Evolutionary conservation across 2,113 vertebrate species (phyloP).

Genomic region (Anarrhichthys ocellatus): DNA sequence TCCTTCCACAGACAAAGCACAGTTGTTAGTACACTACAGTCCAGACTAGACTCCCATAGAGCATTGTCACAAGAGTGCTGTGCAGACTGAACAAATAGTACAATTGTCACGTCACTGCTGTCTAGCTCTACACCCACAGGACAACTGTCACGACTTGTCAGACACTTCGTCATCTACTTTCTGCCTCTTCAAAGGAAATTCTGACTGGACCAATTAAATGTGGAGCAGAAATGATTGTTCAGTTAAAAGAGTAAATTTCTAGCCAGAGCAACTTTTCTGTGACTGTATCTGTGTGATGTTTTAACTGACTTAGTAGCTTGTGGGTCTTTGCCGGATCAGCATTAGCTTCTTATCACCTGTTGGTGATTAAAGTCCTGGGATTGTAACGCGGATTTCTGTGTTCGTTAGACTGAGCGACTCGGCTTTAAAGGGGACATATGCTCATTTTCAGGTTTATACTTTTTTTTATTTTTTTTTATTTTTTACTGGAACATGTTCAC

Average conservation of each 20-base stretch:
- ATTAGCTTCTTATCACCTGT: neutral
- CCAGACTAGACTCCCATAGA: constrained; percentile 25
- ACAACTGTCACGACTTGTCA: constrained; percentile 56
- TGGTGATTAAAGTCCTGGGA: neutral
- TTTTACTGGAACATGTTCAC: neutral
- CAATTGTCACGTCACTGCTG: constrained; percentile 50
- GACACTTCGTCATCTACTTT: constrained; percentile 17
- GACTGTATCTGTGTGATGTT: neutral
- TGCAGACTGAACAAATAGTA: constrained; percentile 40
- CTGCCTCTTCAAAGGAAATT: constrained; percentile 16
- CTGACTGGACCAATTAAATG: neutral
- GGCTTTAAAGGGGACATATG: neutral
- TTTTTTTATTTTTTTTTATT: neutral
- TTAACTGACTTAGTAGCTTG: neutral
- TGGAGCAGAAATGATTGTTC: constrained; percentile 1
- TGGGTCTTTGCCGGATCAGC: neutral
- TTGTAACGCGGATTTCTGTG: neutral
- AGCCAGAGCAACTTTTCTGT: neutral
- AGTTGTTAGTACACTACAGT: neutral
- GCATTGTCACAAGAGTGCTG: constrained; percentile 21
- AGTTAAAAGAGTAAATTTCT: neutral
- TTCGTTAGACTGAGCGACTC: neutral
- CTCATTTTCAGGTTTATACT: neutral
- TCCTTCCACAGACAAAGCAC: constrained; percentile 6
- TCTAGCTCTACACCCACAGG: constrained; percentile 58